Evolutionary conservation across 2,797 vertebrate genomes (phyloP).

Genomic region (Sebastes matsubarae): DNA sequence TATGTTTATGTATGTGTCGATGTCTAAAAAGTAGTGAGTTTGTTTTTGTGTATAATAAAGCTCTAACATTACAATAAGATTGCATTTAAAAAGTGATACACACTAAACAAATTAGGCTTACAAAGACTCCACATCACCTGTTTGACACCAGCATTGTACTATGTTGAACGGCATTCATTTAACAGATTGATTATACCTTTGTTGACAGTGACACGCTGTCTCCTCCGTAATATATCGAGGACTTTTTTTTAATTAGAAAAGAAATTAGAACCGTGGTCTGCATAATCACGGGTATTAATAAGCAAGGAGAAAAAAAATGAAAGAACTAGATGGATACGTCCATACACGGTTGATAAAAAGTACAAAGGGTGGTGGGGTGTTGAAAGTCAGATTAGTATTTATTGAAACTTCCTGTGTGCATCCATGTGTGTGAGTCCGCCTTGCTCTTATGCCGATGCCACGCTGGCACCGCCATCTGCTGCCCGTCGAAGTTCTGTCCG

Average conservation of each 20-base stretch:
- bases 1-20: slow-evolving; percentile 29
- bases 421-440: slow-evolving; percentile 57
- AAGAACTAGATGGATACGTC: background rate
- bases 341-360: background rate
- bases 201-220: slow-evolving; percentile 45
- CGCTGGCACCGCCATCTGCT: slow-evolving; percentile 78
- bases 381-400: slow-evolving; percentile 46
- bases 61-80: background rate
- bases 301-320: slow-evolving; percentile 1
- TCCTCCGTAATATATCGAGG: slow-evolving; percentile 5
- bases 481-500: slow-evolving; percentile 66
- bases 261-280: slow-evolving; percentile 32
- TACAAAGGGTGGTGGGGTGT: background rate
- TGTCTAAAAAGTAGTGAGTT: slow-evolving; percentile 3
- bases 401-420: slow-evolving; percentile 41
- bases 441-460: slow-evolving; percentile 55
- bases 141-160: slow-evolving; percentile 13
- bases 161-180: slow-evolving; percentile 28
- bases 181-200: slow-evolving; percentile 56
- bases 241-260: slow-evolving; percentile 59
- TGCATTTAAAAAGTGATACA: background rate
- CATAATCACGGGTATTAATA: slow-evolving; percentile 27
- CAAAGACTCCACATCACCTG: slow-evolving; percentile 6
- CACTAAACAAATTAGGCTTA: background rate
- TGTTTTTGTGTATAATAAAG: background rate